Evolutionary conservation across 23 tunicate species (phyloP).

Genomic region (Botrylloides violaceus): DNA sequence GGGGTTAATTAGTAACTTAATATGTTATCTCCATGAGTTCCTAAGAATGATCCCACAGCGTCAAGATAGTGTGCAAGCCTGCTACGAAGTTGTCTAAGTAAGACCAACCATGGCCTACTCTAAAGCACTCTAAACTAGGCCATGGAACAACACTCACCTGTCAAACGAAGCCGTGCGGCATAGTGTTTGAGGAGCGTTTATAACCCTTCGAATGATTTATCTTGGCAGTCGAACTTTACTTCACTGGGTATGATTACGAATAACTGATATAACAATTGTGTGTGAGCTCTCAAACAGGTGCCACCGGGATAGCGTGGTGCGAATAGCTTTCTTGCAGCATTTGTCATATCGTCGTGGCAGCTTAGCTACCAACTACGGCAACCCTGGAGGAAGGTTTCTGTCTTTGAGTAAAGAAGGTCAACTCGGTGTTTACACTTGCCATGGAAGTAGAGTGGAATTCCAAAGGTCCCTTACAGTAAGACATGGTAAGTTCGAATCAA

Average conservation of each 20-base stretch:
- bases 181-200: too few species aligned
- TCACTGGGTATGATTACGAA: too few species aligned
- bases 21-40: too few species aligned
- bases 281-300: constrained; percentile 17
- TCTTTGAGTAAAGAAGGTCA: constrained; percentile 84
- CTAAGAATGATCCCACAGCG: too few species aligned
- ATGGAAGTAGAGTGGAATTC: constrained; percentile 41
- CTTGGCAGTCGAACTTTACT: too few species aligned
- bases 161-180: not conserved
- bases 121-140: too few species aligned
- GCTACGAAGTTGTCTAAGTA: too few species aligned
- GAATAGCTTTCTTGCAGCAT: constrained; percentile 74
- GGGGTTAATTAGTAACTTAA: too few species aligned
- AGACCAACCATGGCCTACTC: too few species aligned
- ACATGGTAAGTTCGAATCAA: not conserved
- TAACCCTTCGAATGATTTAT: too few species aligned
- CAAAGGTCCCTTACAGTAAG: constrained; percentile 50
- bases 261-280: not conserved
- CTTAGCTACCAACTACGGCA: constrained; percentile 51
- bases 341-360: constrained; percentile 50
- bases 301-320: constrained; percentile 63
- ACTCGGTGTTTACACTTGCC: constrained; percentile 36
- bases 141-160: too few species aligned
- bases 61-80: too few species aligned
- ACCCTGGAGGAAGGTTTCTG: constrained; percentile 67